A percentile compares a stretch with the other conserved stretches of the same genome.
Evolutionary conservation across 64 coral and sea anemone genomes (phyloP).

Genomic region (Montipora foliosa): DNA sequence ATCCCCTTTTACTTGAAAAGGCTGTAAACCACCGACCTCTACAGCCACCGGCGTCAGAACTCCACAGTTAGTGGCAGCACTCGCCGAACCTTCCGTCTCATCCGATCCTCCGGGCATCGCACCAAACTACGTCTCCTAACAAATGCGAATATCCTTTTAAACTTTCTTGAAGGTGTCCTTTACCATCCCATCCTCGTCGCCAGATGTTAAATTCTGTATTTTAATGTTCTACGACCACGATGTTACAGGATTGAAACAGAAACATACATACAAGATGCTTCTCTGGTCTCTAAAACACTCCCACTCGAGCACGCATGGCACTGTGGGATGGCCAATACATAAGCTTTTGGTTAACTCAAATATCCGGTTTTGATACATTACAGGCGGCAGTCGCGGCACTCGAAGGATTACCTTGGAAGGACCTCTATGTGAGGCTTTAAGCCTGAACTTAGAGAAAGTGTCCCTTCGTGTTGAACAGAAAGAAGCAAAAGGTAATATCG

Average conservation of each 20-base stretch:
- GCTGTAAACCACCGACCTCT: not conserved
- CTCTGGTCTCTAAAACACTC: not conserved
- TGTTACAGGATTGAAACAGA: not conserved
- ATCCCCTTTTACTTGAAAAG: not conserved
- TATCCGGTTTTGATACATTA: not conserved
- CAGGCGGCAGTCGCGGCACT: not conserved
- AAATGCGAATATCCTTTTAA: not conserved
- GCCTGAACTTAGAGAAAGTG: too few species aligned
- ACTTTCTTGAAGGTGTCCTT: not conserved
- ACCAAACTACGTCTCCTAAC: not conserved
- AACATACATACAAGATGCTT: not conserved
- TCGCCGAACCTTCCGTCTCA: not conserved
- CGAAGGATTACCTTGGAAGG: too few species aligned
- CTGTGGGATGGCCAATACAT: not conserved
- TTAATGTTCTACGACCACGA: not conserved
- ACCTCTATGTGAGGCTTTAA: too few species aligned
- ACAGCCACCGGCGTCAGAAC: constrained; percentile 6
- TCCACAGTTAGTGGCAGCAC: not conserved
- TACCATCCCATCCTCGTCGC: not conserved
- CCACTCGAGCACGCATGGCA: not conserved
- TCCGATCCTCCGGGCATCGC: not conserved
- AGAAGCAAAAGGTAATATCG: too few species aligned
- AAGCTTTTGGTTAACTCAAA: not conserved
- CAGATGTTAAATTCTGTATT: not conserved
- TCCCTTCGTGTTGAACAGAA: too few species aligned